Percentiles rank a stretch among this genome's conserved stretches.
Evolutionary conservation across 2,888 invertebrate genomes (phyloP).

Genomic region (Rhagonycha lutea): DNA sequence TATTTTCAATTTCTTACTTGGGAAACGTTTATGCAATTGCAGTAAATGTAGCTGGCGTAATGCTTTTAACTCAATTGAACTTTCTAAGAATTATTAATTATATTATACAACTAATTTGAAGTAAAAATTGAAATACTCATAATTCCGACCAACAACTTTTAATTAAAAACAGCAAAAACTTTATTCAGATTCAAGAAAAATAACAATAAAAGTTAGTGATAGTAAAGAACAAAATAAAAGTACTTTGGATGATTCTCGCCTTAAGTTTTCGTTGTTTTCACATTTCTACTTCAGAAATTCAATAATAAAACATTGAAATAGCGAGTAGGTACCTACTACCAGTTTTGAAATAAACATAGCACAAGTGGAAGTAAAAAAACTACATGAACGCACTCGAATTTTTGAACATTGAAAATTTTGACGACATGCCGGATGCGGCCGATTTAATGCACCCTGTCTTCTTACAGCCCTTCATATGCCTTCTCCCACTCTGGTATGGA

Average conservation of each 20-base stretch:
- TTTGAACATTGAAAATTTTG: too few relatives aligned
- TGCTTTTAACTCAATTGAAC: background rate
- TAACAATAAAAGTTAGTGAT: background rate
- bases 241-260: background rate
- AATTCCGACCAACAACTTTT: background rate
- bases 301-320: background rate
- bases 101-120: background rate
- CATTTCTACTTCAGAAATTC: background rate
- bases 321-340: too few relatives aligned
- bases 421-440: too few relatives aligned
- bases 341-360: too few relatives aligned
- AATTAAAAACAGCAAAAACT: background rate
- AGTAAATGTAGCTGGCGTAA: background rate
- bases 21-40: background rate
- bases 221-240: background rate
- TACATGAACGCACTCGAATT: too few relatives aligned
- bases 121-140: background rate
- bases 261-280: background rate
- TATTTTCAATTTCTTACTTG: background rate
- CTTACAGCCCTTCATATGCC: too few relatives aligned
- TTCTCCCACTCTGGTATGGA: too few relatives aligned
- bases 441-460: too few relatives aligned
- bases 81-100: background rate
- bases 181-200: background rate
- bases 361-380: too few relatives aligned